Percentiles rank a stretch among this genome's conserved stretches.
phyloP scores from a whole-genome alignment of 2,888 invertebrate genomes.

The Andricus curvator region DNA sequence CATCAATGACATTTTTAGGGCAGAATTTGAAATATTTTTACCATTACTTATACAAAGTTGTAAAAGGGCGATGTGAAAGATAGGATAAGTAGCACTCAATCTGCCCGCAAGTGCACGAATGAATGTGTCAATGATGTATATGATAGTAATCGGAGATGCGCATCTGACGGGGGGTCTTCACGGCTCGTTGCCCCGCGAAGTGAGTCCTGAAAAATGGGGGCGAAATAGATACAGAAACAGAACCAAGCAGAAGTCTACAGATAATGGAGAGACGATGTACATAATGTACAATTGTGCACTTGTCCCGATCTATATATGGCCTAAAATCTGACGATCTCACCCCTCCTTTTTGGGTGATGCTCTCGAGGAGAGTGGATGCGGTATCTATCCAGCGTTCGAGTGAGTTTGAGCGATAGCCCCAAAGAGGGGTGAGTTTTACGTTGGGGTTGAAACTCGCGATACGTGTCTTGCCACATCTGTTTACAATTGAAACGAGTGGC shows the following conservation, averaged over 20 bases:
- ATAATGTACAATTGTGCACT: slow-evolving; percentile 62
- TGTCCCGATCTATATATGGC: slow-evolving; percentile 68
- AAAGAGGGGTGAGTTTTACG: slow-evolving; percentile 41
- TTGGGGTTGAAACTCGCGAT: slow-evolving; percentile 46
- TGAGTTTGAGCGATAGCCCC: slow-evolving; percentile 71
- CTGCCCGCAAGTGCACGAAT: not conserved
- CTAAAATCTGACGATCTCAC: slow-evolving; percentile 71
- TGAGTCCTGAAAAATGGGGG: slow-evolving; percentile 41
- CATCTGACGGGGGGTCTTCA: slow-evolving; percentile 73
- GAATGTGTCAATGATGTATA: slow-evolving; percentile 46
- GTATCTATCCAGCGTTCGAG: slow-evolving; percentile 64
- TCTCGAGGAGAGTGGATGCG: slow-evolving; percentile 61
- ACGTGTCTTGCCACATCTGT: slow-evolving; percentile 69
- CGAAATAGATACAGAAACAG: slow-evolving; percentile 17
- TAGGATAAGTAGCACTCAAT: not conserved
- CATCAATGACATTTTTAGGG: too few species aligned
- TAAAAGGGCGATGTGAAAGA: not conserved
- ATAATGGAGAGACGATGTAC: slow-evolving; percentile 58
- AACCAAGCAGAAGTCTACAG: slow-evolving; percentile 41
- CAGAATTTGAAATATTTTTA: too few species aligned
- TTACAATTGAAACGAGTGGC: slow-evolving; percentile 75
- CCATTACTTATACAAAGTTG: not conserved
- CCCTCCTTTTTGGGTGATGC: slow-evolving; percentile 57
- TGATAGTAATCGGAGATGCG: slow-evolving; percentile 62
- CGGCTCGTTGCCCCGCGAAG: slow-evolving; percentile 71